These are phyloP conservation scores for Lepidonotus clava DNA, from an alignment of 2,888 invertebrate genomes.

Conservation along the genomic window DNA sequence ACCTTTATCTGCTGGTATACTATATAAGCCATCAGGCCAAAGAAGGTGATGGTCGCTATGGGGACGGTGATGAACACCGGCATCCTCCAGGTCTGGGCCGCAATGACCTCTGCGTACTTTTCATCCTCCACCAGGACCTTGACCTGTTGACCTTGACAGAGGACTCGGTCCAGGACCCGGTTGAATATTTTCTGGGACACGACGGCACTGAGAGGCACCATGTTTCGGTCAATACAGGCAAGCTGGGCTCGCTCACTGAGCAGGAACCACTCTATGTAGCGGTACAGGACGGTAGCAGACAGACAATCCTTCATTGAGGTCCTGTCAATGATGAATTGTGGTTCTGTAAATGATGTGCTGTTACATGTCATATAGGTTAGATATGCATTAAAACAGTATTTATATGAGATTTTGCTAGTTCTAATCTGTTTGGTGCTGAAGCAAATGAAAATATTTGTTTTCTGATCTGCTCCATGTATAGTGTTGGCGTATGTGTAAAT, in stretches of 20 bases:
- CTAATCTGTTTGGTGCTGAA: no score
- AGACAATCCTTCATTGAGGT: slow-evolving; percentile 69
- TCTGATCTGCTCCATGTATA: no score
- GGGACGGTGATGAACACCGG: slow-evolving; percentile 66
- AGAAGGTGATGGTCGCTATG: slow-evolving; percentile 61
- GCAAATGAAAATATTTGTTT: no score
- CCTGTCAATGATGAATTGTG: slow-evolving; percentile 70
- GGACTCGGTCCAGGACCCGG: slow-evolving; percentile 65
- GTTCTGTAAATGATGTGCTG: no score
- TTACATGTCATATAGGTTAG: no score
- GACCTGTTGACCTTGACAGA: slow-evolving; percentile 68
- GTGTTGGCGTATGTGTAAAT: no score
- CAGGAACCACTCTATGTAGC: slow-evolving; percentile 73
- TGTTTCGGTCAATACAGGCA: slow-evolving; percentile 61
- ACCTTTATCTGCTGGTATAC: slow-evolving; percentile 67
- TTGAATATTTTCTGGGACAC: slow-evolving; percentile 57
- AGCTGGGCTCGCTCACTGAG: slow-evolving; percentile 55
- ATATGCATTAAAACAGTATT: no score
- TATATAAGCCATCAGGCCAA: slow-evolving; percentile 65
- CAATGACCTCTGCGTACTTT: slow-evolving; percentile 62
- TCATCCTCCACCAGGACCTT: slow-evolving; percentile 66
- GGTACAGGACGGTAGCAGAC: slow-evolving; percentile 71
- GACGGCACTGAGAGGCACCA: slow-evolving; percentile 69
- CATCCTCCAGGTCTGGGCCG: slow-evolving; percentile 65
- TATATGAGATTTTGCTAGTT: no score